Evolutionary conservation across 2,888 invertebrate species (phyloP).

Genomic region (Dryococelus australis): DNA sequence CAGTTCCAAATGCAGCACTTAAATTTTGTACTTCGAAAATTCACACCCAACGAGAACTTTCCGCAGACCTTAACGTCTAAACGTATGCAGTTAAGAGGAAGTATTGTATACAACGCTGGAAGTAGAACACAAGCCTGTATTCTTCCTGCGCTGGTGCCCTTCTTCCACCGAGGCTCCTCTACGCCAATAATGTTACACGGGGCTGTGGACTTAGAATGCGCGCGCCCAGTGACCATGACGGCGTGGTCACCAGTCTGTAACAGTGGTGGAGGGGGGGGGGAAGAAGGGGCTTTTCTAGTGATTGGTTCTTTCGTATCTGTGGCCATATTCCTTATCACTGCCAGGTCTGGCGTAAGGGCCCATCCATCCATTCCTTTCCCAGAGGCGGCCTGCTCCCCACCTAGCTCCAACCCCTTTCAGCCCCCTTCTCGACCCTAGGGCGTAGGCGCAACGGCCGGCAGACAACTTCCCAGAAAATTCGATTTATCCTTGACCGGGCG

Average conservation of each 20-base stretch:
- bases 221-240: not conserved
- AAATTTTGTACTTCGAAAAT: too few species aligned
- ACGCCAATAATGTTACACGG: not conserved
- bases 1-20: too few species aligned
- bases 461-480: constrained; percentile 8
- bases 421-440: not conserved
- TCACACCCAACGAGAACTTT: too few species aligned
- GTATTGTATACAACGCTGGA: too few species aligned
- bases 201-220: not conserved
- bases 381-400: not conserved
- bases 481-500: not conserved
- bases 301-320: constrained; percentile 2
- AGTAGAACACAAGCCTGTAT: too few species aligned
- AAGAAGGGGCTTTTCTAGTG: not conserved
- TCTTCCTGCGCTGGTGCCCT: not conserved
- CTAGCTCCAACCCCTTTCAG: not conserved
- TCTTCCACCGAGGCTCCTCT: not conserved
- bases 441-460: not conserved
- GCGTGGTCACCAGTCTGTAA: not conserved
- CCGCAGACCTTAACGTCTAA: too few species aligned
- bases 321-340: constrained; percentile 9
- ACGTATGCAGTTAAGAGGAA: too few species aligned
- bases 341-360: not conserved
- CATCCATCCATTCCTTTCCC: not conserved
- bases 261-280: not conserved